Evolutionary conservation across 2,888 invertebrate genomes (phyloP).

Genomic region (Rhopalosiphum nymphaeae): DNA sequence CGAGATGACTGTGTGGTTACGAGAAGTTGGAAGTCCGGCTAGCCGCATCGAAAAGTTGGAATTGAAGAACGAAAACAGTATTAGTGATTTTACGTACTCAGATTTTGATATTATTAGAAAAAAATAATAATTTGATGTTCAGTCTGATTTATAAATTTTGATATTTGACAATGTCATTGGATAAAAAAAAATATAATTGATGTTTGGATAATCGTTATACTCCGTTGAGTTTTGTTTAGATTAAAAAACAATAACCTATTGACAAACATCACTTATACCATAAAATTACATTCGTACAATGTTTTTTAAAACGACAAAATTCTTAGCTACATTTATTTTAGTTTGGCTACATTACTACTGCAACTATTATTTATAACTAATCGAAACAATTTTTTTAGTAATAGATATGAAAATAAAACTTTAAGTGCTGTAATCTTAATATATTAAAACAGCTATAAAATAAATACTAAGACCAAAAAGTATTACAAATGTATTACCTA

Average conservation of each 20-base stretch:
- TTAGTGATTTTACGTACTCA: slow-evolving; percentile 71
- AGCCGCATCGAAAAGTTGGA: slow-evolving; percentile 70
- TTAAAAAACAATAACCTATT: neutral
- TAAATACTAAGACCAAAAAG: neutral
- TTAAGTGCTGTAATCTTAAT: neutral
- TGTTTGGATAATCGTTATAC: neutral
- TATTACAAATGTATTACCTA: neutral
- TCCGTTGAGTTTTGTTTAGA: neutral
- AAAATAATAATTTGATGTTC: slow-evolving; percentile 71
- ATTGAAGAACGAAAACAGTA: slow-evolving; percentile 68
- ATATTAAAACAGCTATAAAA: neutral
- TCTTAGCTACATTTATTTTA: neutral
- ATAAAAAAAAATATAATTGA: neutral
- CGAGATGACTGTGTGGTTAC: slow-evolving; percentile 70
- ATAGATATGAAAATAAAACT: neutral
- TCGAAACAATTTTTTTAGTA: neutral
- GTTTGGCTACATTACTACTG: neutral
- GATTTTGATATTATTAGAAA: slow-evolving; percentile 52
- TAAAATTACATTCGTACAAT: neutral
- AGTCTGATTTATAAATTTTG: neutral
- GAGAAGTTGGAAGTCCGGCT: slow-evolving; percentile 70
- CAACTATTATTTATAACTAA: neutral
- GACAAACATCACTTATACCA: neutral
- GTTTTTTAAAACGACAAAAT: neutral
- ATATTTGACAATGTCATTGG: neutral